phyloP scores from a whole-genome alignment of 2,113 vertebrate genomes.

The Bubo scandiacus region DNA sequence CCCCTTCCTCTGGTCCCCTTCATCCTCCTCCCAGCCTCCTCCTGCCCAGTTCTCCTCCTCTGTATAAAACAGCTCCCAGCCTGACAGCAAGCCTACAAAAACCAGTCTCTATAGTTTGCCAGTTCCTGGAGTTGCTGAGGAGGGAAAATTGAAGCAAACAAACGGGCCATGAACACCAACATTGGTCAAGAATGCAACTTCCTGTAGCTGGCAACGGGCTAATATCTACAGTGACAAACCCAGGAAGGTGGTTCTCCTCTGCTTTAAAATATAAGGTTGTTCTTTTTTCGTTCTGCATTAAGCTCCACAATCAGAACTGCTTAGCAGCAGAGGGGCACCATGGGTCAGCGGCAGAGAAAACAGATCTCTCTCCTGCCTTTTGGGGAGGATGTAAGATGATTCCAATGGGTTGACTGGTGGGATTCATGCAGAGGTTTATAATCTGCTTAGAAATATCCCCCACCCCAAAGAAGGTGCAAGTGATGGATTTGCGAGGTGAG shows the following conservation, averaged over 20 bases:
- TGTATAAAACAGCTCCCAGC: background rate
- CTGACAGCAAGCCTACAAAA: background rate
- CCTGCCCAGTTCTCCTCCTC: background rate
- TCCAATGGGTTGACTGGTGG: background rate
- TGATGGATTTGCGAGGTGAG: background rate
- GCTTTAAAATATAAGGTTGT: background rate
- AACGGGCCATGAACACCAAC: background rate
- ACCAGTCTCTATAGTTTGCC: fast-evolving
- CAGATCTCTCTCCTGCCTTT: background rate
- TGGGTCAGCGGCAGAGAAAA: background rate
- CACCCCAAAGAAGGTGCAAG: background rate
- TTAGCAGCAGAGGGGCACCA: background rate
- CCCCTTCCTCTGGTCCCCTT: background rate
- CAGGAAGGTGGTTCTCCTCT: background rate
- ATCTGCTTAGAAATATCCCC: background rate
- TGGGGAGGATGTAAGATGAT: background rate
- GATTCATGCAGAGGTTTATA: background rate
- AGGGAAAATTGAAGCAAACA: background rate
- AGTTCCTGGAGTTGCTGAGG: background rate
- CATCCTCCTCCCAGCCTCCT: background rate
- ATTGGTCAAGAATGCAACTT: background rate
- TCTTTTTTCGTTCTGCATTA: background rate
- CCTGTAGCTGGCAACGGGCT: background rate
- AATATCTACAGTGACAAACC: background rate
- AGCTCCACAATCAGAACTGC: background rate